Evolutionary conservation across 2,888 invertebrate genomes (phyloP).

Genomic region (Silvanus unidentatus): DNA sequence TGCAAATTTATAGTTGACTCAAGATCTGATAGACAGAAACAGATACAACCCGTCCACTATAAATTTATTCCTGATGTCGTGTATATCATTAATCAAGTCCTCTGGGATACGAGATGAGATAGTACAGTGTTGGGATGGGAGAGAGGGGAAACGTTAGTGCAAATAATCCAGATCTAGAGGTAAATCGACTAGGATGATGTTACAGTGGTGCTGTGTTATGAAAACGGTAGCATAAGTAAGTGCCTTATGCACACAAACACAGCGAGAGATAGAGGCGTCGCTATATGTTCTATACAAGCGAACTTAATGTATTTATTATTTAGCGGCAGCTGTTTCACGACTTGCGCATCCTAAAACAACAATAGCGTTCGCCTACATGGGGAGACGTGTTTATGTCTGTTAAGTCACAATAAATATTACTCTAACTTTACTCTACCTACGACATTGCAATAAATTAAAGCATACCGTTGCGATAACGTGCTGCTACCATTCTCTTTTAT

Average conservation of each 20-base stretch:
- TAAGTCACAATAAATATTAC: conserved; percentile 26
- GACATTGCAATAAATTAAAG: conserved; percentile 22
- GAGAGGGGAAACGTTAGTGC: no score
- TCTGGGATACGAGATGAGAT: neutral
- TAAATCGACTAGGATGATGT: neutral
- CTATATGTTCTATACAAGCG: neutral
- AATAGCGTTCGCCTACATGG: conserved; percentile 26
- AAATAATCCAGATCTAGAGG: no score
- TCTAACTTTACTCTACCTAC: conserved; percentile 26
- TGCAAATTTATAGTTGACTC: conserved; percentile 29
- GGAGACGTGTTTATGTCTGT: conserved; percentile 24
- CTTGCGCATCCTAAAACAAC: conserved; percentile 23
- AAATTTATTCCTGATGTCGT: conserved; percentile 30
- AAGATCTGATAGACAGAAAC: conserved; percentile 34
- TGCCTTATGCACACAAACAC: no score
- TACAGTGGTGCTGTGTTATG: neutral
- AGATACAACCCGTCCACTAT: conserved; percentile 29
- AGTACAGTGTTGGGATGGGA: no score
- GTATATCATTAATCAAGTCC: conserved; percentile 31
- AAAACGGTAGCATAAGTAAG: conserved; percentile 1
- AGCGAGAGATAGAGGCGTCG: neutral
- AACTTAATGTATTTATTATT: conserved; percentile 24
- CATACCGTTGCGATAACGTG: conserved; percentile 25
- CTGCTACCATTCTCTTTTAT: conserved; percentile 30
- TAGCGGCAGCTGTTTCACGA: conserved; percentile 23